Evolutionary conservation across 2,113 vertebrate genomes (phyloP).

Genomic region (Columba janthina): DNA sequence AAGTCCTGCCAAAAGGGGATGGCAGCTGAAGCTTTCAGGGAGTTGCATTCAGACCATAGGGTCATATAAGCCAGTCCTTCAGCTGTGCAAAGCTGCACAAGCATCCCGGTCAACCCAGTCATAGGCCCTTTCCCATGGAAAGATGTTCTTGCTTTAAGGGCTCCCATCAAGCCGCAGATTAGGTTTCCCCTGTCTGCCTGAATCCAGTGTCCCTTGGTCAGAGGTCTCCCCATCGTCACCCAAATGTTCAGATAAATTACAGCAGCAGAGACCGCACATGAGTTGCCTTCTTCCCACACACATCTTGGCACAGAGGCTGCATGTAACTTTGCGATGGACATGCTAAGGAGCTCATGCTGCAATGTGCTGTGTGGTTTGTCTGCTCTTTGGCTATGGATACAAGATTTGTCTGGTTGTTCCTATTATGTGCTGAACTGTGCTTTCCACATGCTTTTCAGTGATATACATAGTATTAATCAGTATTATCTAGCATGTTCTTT

Average conservation of each 20-base stretch:
- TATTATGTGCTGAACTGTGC: rapidly evolving
- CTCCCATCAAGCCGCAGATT: neutral
- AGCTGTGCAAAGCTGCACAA: neutral
- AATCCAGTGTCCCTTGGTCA: neutral
- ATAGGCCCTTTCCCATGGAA: rapidly evolving
- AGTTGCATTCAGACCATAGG: rapidly evolving
- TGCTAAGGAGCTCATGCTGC: neutral
- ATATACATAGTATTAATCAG: neutral
- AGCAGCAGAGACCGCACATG: neutral
- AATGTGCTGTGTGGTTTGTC: neutral
- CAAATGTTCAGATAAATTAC: neutral
- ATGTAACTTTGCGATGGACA: neutral
- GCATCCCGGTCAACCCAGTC: neutral
- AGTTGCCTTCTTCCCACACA: rapidly evolving
- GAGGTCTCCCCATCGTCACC: neutral
- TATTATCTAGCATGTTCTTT: neutral
- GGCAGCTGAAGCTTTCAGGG: neutral
- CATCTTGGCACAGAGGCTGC: neutral
- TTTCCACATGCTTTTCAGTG: neutral
- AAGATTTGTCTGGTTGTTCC: neutral
- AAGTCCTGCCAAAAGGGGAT: neutral
- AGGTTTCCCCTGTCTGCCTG: neutral
- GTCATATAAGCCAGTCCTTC: neutral
- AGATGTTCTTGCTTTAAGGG: neutral
- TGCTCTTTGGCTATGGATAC: neutral